Percentiles rank a stretch among this genome's conserved stretches.
These are phyloP conservation scores for Campoletis raptor DNA, from an alignment of 2,888 invertebrate species.

Conservation along the genomic window DNA sequence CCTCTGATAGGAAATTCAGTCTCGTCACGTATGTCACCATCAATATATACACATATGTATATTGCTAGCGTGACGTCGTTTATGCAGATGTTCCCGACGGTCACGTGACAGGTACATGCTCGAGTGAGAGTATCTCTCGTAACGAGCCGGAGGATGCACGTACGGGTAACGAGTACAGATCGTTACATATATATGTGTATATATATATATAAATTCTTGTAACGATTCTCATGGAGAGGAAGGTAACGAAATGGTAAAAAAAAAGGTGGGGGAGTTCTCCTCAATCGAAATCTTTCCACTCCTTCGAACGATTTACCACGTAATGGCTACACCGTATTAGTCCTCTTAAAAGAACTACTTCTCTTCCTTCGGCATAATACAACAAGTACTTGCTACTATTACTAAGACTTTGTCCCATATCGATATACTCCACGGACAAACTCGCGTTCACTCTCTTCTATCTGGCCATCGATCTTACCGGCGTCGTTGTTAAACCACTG, in stretches of 20 bases:
- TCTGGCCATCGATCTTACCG: slow-evolving; percentile 67
- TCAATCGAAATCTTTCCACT: slow-evolving; percentile 69
- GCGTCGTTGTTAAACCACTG: slow-evolving; percentile 65
- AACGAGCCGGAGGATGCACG: slow-evolving; percentile 65
- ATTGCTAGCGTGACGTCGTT: slow-evolving; percentile 66
- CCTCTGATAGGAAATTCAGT: slow-evolving; percentile 56
- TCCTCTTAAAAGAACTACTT: slow-evolving; percentile 67
- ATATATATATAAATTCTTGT: slow-evolving; percentile 38
- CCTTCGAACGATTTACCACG: slow-evolving; percentile 66
- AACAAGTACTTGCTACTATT: slow-evolving; percentile 43
- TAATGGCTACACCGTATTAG: slow-evolving; percentile 70
- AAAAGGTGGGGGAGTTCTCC: slow-evolving; percentile 34
- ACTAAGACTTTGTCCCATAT: slow-evolving; percentile 30
- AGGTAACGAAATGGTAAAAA: slow-evolving; percentile 37
- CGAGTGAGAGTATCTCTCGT: slow-evolving; percentile 65
- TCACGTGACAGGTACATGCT: slow-evolving; percentile 71
- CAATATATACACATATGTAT: slow-evolving; percentile 37
- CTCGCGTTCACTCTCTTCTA: slow-evolving; percentile 66
- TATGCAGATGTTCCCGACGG: slow-evolving; percentile 69
- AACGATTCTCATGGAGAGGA: slow-evolving; percentile 66
- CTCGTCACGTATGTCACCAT: slow-evolving; percentile 55
- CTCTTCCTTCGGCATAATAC: slow-evolving; percentile 57
- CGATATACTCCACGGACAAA: slow-evolving; percentile 45
- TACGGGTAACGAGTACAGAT: slow-evolving; percentile 69
- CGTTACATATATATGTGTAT: slow-evolving; percentile 42